Evolutionary conservation across 2,113 vertebrate genomes (phyloP), one percentile per base, ranked within the genome.

Genomic region (Siniperca chuatsi): DNA sequence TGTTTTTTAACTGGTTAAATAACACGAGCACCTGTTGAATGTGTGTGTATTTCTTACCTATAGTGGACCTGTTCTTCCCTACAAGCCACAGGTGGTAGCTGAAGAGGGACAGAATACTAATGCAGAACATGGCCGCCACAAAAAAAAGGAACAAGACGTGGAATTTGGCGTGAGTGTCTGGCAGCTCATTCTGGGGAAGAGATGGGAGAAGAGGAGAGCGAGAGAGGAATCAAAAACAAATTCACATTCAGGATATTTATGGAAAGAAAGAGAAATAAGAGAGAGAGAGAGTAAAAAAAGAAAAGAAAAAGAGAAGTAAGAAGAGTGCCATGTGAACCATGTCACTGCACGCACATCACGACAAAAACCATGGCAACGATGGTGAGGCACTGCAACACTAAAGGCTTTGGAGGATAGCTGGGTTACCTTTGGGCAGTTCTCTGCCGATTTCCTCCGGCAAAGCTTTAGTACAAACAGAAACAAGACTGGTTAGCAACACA

Each of bases 31-130:
- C 6, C 1, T 67, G 12, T 1, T 69, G 37, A 58, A 44, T 21
- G 33, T 60, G 69, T 76, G 40, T 75, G 61, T 61, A 67, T 55
- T 42, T 55, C 37, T 83, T 95, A 98, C 98, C 98, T 96, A 99
- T 98, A 20, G 98, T 99, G 60, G 98, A 98, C 89, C 97, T 96
- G 94, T 99, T 99, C 96, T 98, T 99, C 67, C 97, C 97, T 73
- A 99, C 97, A 2, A 99, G 97, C 98, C 98, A 99, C 91, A 97
- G 96, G 91, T 99, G 98, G 95, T 99, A 99, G 93, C 97, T 97
- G 92, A 99, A 98, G 66, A 99, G 97, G 21, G 98, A 99, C 87
- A 99, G 90, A 87, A 99, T 96, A 86, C 98, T 99, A 96, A 99
- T 97, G 94, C 98, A 98, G 95, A 99, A 99, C 98, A 99, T 99